Conservation (phyloP, 2,113 vertebrate genomes). For the Corythoichthys haematopterus region DNA sequence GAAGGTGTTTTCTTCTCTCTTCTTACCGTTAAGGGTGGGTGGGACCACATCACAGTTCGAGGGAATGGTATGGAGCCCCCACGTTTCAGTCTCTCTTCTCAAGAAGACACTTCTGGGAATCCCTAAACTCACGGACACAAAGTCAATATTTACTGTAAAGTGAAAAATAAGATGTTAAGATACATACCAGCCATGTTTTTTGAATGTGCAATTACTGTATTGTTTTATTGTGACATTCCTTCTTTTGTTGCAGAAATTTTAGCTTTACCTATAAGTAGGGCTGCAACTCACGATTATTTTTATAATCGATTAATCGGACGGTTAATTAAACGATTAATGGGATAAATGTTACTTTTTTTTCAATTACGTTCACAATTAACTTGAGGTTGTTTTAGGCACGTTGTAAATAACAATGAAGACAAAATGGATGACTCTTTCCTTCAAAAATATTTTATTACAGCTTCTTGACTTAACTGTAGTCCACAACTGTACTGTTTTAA, state of each 20-base stretch:
- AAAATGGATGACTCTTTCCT: too few relatives aligned
- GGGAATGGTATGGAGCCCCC: conserved; percentile 78
- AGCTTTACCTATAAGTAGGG: not conserved
- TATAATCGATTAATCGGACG: too few relatives aligned
- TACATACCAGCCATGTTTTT: not conserved
- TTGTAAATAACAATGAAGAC: too few relatives aligned
- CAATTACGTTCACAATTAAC: too few relatives aligned
- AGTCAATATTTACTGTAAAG: conserved; percentile 55
- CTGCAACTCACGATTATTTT: too few relatives aligned
- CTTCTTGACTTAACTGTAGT: too few relatives aligned
- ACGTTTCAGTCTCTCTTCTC: conserved; percentile 39
- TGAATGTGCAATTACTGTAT: not conserved
- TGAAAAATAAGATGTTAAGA: conserved; percentile 57
- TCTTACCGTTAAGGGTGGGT: conserved; percentile 79
- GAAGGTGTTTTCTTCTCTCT: not conserved
- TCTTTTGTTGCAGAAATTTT: not conserved
- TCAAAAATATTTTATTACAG: too few relatives aligned
- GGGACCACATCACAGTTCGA: conserved; percentile 88
- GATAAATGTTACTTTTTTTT: too few relatives aligned
- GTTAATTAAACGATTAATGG: too few relatives aligned
- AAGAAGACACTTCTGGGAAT: conserved; percentile 24
- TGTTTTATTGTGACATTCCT: not conserved
- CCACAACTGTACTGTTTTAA: too few relatives aligned
- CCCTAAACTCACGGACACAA: conserved; percentile 43
- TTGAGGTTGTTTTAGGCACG: too few relatives aligned